Base-by-base conservation (phyloP, 2,888 invertebrate genomes). In the Eueremaeus valkanovi region DNA sequence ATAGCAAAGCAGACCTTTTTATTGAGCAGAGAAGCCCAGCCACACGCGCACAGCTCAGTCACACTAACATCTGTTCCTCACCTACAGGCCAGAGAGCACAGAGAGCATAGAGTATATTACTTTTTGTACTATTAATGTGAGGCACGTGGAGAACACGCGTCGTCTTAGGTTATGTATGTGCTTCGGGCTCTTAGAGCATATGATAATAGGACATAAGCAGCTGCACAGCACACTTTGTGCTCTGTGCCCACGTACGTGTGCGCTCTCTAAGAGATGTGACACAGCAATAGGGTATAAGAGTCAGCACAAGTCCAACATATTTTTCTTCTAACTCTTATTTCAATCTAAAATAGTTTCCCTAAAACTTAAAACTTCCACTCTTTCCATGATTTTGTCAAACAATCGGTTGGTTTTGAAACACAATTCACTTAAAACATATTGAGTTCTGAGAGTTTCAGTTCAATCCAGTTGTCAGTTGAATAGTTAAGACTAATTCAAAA, bases 101-200 rank as follows among this genome's bases (percentile, higher is more conserved):
- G n/a, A n/a, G n/a, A n/a, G n/a, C n/a, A n/a, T n/a, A n/a, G n/a
- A 70, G 70, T 70, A 29, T 70, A 70, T 70, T 70, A 70, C 42
- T 70, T 45, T 70, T 21, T 61, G 31, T 55, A n/a, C 33, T 11
- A 36, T 36, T 66, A 66, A 36, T 8, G 31, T 66, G 16, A 27
- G 70, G 70, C 70, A 70, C 70, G 70, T 70, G 70, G 42, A 70
- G 42, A 70, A 70, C 70, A 70, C 70, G 70, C 70, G 70, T 70
- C 70, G 45, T 70, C 70, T 70, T 70, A 70, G 70, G 42, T 42
- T 45, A 8, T 61, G 18, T 61, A 36, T 66, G 36, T 24, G 55
- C 58, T 29, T 31, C 29, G 58, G 24, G 58, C 58, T 24, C 63
- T 66, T 24, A 66, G 11, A 66, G 36, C 36, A 21, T 36, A 66